Base-by-base conservation (phyloP, 1,140 invertebrate genomes). In the Scaptomyza montana region DNA sequence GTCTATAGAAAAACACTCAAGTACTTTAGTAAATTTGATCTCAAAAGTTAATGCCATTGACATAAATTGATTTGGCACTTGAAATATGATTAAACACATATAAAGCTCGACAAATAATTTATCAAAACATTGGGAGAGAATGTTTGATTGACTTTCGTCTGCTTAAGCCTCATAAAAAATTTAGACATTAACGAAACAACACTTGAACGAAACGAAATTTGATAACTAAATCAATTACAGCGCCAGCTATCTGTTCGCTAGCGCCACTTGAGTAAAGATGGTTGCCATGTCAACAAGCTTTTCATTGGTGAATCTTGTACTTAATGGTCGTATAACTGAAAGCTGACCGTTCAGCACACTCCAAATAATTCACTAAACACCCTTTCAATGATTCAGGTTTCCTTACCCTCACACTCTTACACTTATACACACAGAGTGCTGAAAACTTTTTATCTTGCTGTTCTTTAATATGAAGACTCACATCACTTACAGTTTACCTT, bases 261-360 rank as follows among this genome's bases (percentile, higher is more conserved):
- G 33, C 33, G 7, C 7, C 7, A 8, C 33, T 36, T 12, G 5
- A 30, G 6, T 16, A 19, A 28, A 41, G 33, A 46, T 62, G 65
- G 62, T 56, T 61, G 70, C 45, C 56, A 56, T 68, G 57, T 74
- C 57, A 62, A 69, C 51, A 25, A 46, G 57, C 43, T 36, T 36
- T 12, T 62, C 36, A 39, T 8, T 12, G 39, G 39, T 7, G 12
- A 67, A 43, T 49, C 64, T 61, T 50, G 0, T 50, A 45, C 78
- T 73, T 73, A 80, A 80, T 80, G 63, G 73, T 53, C 78, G 41
- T 77, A 64, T 81, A 81, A 81, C 81, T 80, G 78, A 72, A 65
- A 73, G 61, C 54, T 80, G 80, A 77, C 68, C 43, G 39, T 56
- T 12, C 55, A 46, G 45, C 72, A 76, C 51, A 43, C 61, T 50